phyloP scores from a whole-genome alignment of 2,888 invertebrate genomes.

The Hirtodrosophila trivittata region DNA sequence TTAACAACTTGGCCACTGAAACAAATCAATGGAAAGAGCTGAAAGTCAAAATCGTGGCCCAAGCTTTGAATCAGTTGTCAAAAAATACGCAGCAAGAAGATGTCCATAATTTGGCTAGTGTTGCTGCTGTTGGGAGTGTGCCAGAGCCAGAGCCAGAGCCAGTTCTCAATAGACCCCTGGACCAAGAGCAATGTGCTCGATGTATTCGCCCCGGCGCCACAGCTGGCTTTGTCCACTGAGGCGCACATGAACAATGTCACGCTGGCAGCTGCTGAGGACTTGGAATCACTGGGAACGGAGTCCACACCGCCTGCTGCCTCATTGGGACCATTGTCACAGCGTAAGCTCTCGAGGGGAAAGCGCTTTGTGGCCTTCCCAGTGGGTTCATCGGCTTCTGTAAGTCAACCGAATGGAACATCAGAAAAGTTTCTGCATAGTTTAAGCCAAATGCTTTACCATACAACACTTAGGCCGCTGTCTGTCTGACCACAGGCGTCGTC shows the following conservation, averaged over 20 bases:
- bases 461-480: conserved; percentile 84
- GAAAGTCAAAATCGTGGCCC: conserved; percentile 14
- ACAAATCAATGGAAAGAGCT: conserved; percentile 16
- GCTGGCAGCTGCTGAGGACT: conserved; percentile 45
- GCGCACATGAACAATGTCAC: conserved; percentile 54
- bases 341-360: conserved; percentile 78
- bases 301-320: conserved; percentile 53
- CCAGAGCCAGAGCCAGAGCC: conserved; percentile 35
- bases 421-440: conserved; percentile 30
- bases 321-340: conserved; percentile 55
- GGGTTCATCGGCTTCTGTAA: conserved; percentile 86
- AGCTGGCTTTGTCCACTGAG: conserved; percentile 30
- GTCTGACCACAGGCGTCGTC: conserved; percentile 86
- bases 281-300: conserved; percentile 25
- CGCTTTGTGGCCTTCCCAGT: conserved; percentile 86
- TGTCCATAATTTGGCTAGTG: conserved; percentile 49
- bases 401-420: conserved; percentile 49
- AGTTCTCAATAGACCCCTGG: conserved; percentile 16
- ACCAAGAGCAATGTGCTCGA: conserved; percentile 37
- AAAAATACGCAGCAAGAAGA: conserved; percentile 39
- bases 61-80: conserved; percentile 58
- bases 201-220: conserved; percentile 37
- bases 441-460: conserved; percentile 30
- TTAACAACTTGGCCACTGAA: conserved; percentile 58
- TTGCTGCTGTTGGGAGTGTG: conserved; percentile 32